phyloP scores from a whole-genome alignment of 23 tunicate species.

The Trididemnum nubilum region DNA sequence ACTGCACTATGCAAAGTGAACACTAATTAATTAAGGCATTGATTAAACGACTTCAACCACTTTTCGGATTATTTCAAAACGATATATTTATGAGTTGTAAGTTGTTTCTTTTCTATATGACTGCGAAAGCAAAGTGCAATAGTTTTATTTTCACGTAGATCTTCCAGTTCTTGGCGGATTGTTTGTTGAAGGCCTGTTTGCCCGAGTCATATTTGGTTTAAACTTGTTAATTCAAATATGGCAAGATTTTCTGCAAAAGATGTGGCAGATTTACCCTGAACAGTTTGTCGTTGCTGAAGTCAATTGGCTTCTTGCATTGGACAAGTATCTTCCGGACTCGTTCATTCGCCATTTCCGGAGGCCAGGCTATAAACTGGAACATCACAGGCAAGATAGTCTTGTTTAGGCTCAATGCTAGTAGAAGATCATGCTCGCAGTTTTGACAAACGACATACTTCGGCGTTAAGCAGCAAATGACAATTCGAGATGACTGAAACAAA shows the following conservation, averaged over 20 bases:
- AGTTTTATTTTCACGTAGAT: too few relatives aligned
- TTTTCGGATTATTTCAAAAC: too few relatives aligned
- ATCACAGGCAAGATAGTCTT: slow-evolving; percentile 64
- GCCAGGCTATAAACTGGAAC: slow-evolving; percentile 69
- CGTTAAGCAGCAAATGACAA: slow-evolving; percentile 66
- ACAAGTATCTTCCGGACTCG: slow-evolving; percentile 49
- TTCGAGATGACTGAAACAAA: slow-evolving; percentile 45
- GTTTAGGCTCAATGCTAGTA: slow-evolving; percentile 51
- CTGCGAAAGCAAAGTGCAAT: too few relatives aligned
- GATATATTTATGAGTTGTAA: too few relatives aligned
- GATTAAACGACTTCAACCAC: too few relatives aligned
- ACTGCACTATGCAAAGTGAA: too few relatives aligned
- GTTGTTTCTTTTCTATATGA: too few relatives aligned
- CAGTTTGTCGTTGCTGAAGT: slow-evolving; percentile 75
- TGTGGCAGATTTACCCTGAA: slow-evolving; percentile 55
- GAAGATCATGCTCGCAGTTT: slow-evolving; percentile 71
- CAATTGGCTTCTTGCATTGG: slow-evolving; percentile 53
- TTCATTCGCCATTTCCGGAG: slow-evolving; percentile 70
- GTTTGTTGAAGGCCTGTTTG: too few relatives aligned
- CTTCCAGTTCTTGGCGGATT: too few relatives aligned
- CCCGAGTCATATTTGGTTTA: too few relatives aligned
- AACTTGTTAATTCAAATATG: background rate
- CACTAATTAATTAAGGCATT: too few relatives aligned
- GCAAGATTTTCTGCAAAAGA: slow-evolving; percentile 48
- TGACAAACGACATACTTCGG: slow-evolving; percentile 73